These are phyloP conservation scores for Lithophane socia DNA, from an alignment of 2,888 invertebrate genomes.

Conservation along the genomic window DNA sequence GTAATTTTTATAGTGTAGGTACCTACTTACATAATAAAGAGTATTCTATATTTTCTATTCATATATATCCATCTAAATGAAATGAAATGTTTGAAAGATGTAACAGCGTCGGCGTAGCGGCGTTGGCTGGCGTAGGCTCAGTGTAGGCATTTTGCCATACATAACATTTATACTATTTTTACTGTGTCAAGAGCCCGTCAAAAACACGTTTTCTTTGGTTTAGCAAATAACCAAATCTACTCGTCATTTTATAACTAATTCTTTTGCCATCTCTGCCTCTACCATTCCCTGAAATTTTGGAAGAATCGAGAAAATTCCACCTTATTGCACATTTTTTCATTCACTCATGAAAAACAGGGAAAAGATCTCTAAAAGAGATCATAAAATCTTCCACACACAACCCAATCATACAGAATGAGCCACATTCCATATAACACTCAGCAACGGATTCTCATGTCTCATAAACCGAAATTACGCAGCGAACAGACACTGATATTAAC, in stretches of 20 bases:
- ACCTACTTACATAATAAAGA: too few species aligned
- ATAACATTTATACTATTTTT: constrained; percentile 1
- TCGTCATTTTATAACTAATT: not conserved
- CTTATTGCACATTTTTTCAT: not conserved
- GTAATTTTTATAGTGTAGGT: too few species aligned
- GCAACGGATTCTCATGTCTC: constrained; percentile 52
- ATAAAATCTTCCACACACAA: constrained; percentile 29
- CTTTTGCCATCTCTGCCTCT: not conserved
- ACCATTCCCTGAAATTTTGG: too few species aligned
- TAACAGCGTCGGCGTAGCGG: too few species aligned
- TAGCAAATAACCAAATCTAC: not conserved
- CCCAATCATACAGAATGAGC: constrained; percentile 40
- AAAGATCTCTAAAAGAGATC: not conserved
- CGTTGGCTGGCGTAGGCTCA: not conserved
- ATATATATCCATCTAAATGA: not conserved
- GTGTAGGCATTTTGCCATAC: constrained; percentile 3
- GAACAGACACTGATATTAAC: constrained; percentile 66
- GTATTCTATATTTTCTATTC: too few species aligned
- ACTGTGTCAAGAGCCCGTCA: not conserved
- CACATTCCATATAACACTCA: constrained; percentile 56
- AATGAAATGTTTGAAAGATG: not conserved
- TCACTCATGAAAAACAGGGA: not conserved
- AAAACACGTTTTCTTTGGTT: not conserved
- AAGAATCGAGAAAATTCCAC: not conserved
- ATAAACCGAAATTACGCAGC: constrained; percentile 63